Conservation (phyloP, 2,888 invertebrate genomes). For the Nesidiocoris tenuis region DNA sequence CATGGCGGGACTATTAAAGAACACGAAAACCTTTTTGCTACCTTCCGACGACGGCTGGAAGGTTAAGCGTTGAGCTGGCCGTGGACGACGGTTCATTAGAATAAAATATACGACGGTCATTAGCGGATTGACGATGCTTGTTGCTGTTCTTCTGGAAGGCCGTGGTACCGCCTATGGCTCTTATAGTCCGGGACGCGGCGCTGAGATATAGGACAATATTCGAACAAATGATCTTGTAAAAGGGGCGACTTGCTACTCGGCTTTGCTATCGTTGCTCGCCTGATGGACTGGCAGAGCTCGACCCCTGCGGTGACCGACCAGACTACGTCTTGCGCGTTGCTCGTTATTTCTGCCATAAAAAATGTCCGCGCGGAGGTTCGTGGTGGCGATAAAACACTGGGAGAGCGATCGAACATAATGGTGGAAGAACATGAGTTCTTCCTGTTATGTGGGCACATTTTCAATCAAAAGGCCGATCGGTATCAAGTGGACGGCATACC, state of each 20-base stretch:
- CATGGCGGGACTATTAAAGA: not conserved
- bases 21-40: slow-evolving; percentile 21
- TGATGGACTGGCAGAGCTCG: not conserved
- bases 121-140: slow-evolving; percentile 38
- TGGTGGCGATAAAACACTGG: too few relatives aligned
- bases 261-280: slow-evolving; percentile 9
- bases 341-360: too few relatives aligned
- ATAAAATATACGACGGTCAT: slow-evolving; percentile 35
- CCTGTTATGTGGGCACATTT: too few relatives aligned
- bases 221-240: slow-evolving; percentile 42
- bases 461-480: too few relatives aligned
- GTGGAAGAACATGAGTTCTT: too few relatives aligned
- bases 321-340: not conserved
- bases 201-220: slow-evolving; percentile 41
- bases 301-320: slow-evolving; percentile 6
- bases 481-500: too few relatives aligned
- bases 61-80: not conserved
- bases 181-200: slow-evolving; percentile 23
- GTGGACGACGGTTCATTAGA: slow-evolving; percentile 25
- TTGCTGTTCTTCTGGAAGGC: slow-evolving; percentile 11
- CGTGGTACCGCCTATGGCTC: not conserved
- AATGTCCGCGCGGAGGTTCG: too few relatives aligned
- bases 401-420: too few relatives aligned
- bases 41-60: not conserved
- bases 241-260: slow-evolving; percentile 27